Base-by-base conservation (phyloP, 2,797 vertebrate genomes). In the Eidolon dupreanum region DNA sequence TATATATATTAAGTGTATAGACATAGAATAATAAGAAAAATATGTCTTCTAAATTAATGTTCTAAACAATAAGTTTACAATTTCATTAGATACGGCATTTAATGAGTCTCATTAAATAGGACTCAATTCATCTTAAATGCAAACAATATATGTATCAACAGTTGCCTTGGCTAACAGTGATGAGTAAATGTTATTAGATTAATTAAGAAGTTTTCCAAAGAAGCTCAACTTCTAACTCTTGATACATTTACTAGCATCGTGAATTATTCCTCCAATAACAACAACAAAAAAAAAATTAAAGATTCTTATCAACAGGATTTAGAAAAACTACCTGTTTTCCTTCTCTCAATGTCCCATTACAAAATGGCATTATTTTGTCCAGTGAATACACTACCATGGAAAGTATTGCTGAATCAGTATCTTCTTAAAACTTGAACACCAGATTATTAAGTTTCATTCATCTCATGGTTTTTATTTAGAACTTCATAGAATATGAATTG, bases 401-500 rank as follows among this genome's bases (percentile, higher is more conserved):
- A 97, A 95, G 36, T 49, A 3, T 53, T 41, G 9, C 26, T 41
- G 61, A 78, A 38, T 9, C 4, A 65, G 17, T 43, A 15, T 24
- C 46, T 96, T 97, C 55, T 74, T 94, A 93, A 97, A 96, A 89
- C 24, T 84, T 97, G 57, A 6, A 36, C 79, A 68, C 65, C 33
- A 93, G 90, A 74, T 66, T 61, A 51, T n/a, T 95, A 96, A 78
- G 11, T 7, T 16, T 38, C 65, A 91, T 92, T 94, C 57, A 8
- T 36, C 33, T 73, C 65, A 93, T 92, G 49, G 90, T 96, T 96
- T 97, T 88, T 91, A 65, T 82, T 94, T 97, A 78, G n/a, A 61
- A 73, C 96, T 87, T 89, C 61, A 75, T 0, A 4, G 79, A 86
- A 88, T 66, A 66, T 89, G 43, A 96, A 95, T 85, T 94, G 46